Evolutionary conservation across 2,113 vertebrate genomes (phyloP).

Genomic region (Formicarius rufipectus): DNA sequence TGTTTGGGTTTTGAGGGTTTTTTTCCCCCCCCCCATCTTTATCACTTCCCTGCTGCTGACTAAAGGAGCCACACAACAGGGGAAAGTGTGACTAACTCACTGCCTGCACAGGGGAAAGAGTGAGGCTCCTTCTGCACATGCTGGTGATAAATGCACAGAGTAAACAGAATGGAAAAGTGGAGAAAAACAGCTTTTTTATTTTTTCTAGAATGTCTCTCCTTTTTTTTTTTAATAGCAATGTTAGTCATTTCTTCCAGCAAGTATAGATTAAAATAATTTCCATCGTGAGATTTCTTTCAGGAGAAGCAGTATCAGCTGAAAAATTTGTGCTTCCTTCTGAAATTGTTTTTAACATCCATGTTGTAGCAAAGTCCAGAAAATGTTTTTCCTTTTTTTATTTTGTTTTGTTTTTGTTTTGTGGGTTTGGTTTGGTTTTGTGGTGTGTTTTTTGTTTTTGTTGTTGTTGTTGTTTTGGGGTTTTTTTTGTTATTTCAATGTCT

Average conservation of each 20-base stretch:
- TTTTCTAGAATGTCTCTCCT: background rate
- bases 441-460: no score
- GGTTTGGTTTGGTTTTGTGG: no score
- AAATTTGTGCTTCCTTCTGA: background rate
- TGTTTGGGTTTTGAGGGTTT: conserved; percentile 34
- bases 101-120: conserved; percentile 48
- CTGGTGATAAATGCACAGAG: conserved; percentile 41
- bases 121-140: conserved; percentile 22
- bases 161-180: conserved; percentile 45
- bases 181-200: background rate
- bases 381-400: background rate
- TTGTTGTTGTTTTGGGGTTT: no score
- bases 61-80: conserved; percentile 44
- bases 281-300: background rate
- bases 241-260: conserved; percentile 18
- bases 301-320: background rate
- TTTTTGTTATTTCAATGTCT: background rate
- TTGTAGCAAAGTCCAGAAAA: background rate
- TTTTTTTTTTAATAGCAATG: background rate
- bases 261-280: conserved; percentile 3
- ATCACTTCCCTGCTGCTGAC: conserved; percentile 60
- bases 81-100: conserved; percentile 64
- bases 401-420: no score
- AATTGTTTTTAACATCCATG: background rate
- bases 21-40: conserved; percentile 35